Conservation (phyloP, 2,113 vertebrate genomes). For the Ailuropoda melanoleuca region DNA sequence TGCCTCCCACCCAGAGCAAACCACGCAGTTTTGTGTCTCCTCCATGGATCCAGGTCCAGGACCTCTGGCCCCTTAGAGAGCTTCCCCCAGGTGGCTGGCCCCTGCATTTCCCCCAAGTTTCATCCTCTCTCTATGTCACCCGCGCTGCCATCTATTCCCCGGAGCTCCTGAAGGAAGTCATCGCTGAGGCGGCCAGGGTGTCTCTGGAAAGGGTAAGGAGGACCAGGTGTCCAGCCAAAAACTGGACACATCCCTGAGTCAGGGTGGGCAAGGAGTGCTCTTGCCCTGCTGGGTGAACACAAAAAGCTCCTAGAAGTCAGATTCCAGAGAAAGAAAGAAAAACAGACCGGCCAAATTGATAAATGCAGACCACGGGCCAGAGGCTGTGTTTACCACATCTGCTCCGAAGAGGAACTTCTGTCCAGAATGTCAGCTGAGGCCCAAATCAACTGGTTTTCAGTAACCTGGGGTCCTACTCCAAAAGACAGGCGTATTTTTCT, state of each 20-base stretch:
- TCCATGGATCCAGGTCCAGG: background rate
- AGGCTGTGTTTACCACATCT: background rate
- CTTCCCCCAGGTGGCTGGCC: background rate
- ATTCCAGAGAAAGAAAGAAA: too few relatives aligned
- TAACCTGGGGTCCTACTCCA: background rate
- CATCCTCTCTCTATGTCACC: background rate
- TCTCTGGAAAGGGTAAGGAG: background rate
- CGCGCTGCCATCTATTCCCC: background rate
- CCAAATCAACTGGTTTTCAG: background rate
- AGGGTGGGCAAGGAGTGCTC: accelerated
- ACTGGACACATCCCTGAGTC: background rate
- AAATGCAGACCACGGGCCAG: accelerated
- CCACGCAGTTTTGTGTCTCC: background rate
- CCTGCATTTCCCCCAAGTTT: background rate
- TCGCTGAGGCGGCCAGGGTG: background rate
- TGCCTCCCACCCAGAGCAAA: background rate
- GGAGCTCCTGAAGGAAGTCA: background rate
- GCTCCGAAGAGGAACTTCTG: background rate
- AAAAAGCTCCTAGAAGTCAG: background rate
- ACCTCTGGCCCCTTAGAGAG: background rate
- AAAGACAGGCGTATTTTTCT: background rate
- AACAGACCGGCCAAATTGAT: accelerated
- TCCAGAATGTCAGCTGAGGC: background rate
- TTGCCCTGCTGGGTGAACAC: background rate
- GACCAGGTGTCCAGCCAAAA: background rate